Evolutionary conservation across 2,113 vertebrate genomes (phyloP).

Genomic region (Nycticebus coucang): DNA sequence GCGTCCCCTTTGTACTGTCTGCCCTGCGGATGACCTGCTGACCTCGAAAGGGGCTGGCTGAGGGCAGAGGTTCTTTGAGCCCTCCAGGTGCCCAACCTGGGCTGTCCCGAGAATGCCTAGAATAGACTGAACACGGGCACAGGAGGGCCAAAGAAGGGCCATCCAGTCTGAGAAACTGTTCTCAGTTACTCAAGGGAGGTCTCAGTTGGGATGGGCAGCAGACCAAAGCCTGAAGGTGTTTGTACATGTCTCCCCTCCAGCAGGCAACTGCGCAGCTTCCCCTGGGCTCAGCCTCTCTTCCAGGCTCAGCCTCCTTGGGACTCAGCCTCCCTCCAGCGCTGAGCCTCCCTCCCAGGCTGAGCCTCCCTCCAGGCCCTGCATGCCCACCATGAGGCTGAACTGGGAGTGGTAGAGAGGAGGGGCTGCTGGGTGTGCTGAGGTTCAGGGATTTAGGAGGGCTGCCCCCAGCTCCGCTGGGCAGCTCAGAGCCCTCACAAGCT

Average conservation of each 20-base stretch:
- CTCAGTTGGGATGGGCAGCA: not conserved
- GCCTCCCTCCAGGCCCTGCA: not conserved
- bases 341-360: too few relatives aligned
- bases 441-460: not conserved
- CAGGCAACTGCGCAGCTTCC: too few relatives aligned
- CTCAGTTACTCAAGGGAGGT: not conserved
- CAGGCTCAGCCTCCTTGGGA: not conserved
- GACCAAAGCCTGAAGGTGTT: not conserved
- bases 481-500: not conserved
- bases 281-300: not conserved
- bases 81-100: not conserved
- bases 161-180: not conserved
- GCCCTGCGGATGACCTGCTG: not conserved
- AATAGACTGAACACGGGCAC: not conserved
- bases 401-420: too few relatives aligned
- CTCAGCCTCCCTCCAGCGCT: too few relatives aligned
- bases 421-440: not conserved
- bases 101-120: not conserved
- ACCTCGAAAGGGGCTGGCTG: not conserved
- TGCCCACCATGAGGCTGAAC: not conserved
- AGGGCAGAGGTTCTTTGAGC: not conserved
- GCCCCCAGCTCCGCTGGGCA: not conserved
- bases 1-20: not conserved
- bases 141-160: not conserved
- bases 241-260: too few relatives aligned